Evolutionary conservation across 2,888 invertebrate species (phyloP).

Genomic region (Diploptera punctata): DNA sequence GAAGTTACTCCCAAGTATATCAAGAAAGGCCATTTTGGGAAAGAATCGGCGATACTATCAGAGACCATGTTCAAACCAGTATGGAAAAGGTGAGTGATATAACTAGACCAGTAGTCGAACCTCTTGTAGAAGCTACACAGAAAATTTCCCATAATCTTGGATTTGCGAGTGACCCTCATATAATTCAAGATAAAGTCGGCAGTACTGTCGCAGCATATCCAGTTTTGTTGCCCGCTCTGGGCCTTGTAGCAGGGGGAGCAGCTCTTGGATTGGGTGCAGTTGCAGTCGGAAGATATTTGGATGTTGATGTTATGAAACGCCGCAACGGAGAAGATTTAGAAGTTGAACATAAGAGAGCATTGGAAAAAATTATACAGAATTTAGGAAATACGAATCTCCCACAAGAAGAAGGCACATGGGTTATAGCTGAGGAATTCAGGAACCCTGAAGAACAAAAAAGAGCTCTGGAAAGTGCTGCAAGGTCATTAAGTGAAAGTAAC

Average conservation of each 20-base stretch:
- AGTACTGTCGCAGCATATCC: conserved; percentile 62
- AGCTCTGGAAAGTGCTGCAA: conserved; percentile 13
- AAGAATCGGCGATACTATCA: conserved; percentile 73
- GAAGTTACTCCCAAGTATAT: background rate
- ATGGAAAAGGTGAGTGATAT: conserved; percentile 73
- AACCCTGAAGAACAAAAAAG: conserved; percentile 16
- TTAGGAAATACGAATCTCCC: background rate
- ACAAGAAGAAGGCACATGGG: conserved; percentile 11
- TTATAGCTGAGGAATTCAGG: conserved; percentile 6
- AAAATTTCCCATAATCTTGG: conserved; percentile 81
- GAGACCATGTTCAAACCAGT: conserved; percentile 70
- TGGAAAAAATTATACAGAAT: conserved; percentile 53
- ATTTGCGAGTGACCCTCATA: conserved; percentile 59
- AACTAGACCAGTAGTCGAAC: conserved; percentile 70
- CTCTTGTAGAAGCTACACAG: conserved; percentile 78
- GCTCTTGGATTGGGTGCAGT: conserved; percentile 82
- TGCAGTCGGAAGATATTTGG: conserved; percentile 75
- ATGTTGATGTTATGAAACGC: conserved; percentile 66
- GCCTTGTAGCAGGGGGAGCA: conserved; percentile 82
- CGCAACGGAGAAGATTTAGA: conserved; percentile 56
- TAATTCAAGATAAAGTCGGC: conserved; percentile 38
- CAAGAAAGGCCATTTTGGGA: conserved; percentile 67
- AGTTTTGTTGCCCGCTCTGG: conserved; percentile 76
- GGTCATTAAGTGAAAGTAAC: background rate
- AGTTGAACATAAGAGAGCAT: conserved; percentile 63